Percentiles rank a stretch among this genome's conserved stretches.
Evolutionary conservation across 2,113 vertebrate species (phyloP).

Genomic region (Chaetodon trifascialis): DNA sequence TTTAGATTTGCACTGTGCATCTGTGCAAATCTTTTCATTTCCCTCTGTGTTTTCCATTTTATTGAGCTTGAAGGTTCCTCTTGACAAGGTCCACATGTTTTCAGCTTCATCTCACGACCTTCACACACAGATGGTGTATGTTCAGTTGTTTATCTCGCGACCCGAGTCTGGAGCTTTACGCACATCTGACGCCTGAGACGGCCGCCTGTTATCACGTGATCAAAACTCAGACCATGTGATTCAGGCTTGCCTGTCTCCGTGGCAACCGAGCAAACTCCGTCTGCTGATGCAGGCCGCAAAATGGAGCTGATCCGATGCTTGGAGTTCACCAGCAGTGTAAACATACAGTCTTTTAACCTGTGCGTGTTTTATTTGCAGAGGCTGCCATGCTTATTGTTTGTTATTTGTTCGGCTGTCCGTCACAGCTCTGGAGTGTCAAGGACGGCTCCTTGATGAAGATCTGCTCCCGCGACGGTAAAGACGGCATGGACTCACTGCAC

Average conservation of each 20-base stretch:
- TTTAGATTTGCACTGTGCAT: not conserved
- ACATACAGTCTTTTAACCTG: not conserved
- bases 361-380: not conserved
- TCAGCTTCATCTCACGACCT: not conserved
- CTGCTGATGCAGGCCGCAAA: too few relatives aligned
- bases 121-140: not conserved
- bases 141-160: not conserved
- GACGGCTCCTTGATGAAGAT: conserved; percentile 87
- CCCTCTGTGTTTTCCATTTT: not conserved
- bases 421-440: conserved; percentile 89
- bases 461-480: conserved; percentile 85
- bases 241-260: not conserved
- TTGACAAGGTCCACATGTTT: not conserved
- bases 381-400: not conserved
- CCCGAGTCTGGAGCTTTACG: not conserved
- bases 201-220: not conserved
- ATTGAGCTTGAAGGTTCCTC: not conserved
- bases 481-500: conserved; percentile 89
- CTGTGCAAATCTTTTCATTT: not conserved
- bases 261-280: not conserved
- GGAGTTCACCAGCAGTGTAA: not conserved
- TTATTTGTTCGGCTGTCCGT: not conserved
- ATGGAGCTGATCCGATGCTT: not conserved
- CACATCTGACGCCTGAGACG: not conserved
- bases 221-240: not conserved